Evolutionary conservation across 2,888 invertebrate genomes (phyloP), one percentile per base, ranked within the genome.

Genomic region (Melikaiella ostensackeni): DNA sequence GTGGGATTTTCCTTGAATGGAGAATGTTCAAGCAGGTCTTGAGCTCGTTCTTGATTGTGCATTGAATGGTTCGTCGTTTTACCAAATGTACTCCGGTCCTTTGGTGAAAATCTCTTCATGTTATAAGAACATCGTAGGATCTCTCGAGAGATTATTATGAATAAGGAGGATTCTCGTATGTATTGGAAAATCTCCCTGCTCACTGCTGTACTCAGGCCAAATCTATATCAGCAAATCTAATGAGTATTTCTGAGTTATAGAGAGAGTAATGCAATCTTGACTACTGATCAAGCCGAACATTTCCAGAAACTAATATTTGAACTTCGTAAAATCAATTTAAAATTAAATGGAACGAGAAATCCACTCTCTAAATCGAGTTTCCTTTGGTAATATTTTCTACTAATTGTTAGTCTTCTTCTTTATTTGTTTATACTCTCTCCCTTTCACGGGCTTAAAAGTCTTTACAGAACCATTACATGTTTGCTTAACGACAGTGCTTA

Each of bases 181-280:
- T 42, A 66, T 27, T 66, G 16, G 16, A 16, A 42, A 42, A 42
- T 42, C 42, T 42, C 42, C 16, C 5, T 42, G 16, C 42, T 16
- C 42, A 42, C 42, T 64, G 63, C 8, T 46, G 16, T 66, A 46
- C 42, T 42, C 64, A 66, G 46, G 8, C 66, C 66, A 46, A 46
- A 66, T 16, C 42, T 46, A 24, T 13, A 42, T 13, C 27, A 27
- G 19, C 27, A 46, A 66, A 42, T 66, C 27, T 66, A 27, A 66
- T 66, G 24, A 24, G 42, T 27, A 66, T 46, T 66, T 66, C 66
- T 46, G 27, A 66, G 46, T 46, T 66, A 66, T 19, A 42, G 24
- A 24, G 24, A 38, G 27, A 64, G 16, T 64, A 16, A 64, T 64
- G 42, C 24, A 27, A 64, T 42, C 24, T 42, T 64, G 38, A 8